Evolutionary conservation across 2,113 vertebrate species (phyloP).

Genomic region (Lepus europaeus): DNA sequence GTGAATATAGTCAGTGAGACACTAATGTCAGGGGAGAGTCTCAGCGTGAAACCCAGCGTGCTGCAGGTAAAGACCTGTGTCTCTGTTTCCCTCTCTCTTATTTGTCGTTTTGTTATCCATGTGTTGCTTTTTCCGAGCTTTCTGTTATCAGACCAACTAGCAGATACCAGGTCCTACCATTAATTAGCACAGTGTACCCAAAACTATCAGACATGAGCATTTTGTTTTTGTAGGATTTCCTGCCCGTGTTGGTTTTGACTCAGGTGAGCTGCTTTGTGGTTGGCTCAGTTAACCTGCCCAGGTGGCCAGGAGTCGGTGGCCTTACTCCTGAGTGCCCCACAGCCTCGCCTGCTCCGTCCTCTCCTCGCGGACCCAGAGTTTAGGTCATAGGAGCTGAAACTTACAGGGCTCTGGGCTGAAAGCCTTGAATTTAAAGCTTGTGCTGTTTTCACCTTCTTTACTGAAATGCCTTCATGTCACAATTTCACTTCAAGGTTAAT

Average conservation of each 20-base stretch:
- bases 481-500: background rate
- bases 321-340: background rate
- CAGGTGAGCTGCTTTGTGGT: background rate
- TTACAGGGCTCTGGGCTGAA: background rate
- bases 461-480: background rate
- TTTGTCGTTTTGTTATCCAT: background rate
- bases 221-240: background rate
- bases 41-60: rapidly evolving
- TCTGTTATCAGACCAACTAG: background rate
- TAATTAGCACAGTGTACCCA: background rate
- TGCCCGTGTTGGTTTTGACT: background rate
- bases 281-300: too few species aligned
- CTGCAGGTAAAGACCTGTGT: background rate
- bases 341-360: background rate
- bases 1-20: background rate
- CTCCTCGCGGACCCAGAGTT: background rate
- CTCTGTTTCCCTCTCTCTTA: background rate
- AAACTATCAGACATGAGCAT: background rate
- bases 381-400: background rate
- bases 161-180: background rate
- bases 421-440: background rate
- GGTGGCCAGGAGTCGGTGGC: background rate
- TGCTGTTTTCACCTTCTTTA: background rate
- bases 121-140: background rate
- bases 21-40: rapidly evolving